Conservation (phyloP, 2,888 invertebrate genomes). For the Gibbula magus region DNA sequence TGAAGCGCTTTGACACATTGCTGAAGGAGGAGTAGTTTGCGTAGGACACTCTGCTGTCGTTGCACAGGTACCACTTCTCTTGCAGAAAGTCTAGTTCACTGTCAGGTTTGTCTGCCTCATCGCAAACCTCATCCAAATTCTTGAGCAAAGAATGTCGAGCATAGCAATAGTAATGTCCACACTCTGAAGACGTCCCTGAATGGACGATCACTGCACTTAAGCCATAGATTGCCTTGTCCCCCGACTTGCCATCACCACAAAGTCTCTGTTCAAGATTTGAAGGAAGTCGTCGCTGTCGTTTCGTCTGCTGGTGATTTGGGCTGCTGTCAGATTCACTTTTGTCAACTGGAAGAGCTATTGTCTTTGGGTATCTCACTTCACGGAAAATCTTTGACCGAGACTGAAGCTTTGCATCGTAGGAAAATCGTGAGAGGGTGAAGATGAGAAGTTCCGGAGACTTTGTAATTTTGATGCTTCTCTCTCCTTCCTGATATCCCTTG, state of each 20-base stretch:
- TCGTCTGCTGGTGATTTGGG: constrained; percentile 2
- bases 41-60: constrained; percentile 83
- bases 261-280: constrained; percentile 4
- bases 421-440: constrained; percentile 87
- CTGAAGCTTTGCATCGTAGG: constrained; percentile 83
- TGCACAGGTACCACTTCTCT: constrained; percentile 86
- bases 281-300: constrained; percentile 16
- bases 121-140: constrained; percentile 44
- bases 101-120: constrained; percentile 42
- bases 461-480: constrained; percentile 82
- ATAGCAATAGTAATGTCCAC: constrained; percentile 91
- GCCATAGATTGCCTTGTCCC: constrained; percentile 78
- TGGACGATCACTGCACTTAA: constrained; percentile 90
- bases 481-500: constrained; percentile 85
- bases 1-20: constrained; percentile 72
- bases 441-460: constrained; percentile 87
- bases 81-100: constrained; percentile 70
- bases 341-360: constrained; percentile 67
- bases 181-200: constrained; percentile 87
- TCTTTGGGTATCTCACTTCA: constrained; percentile 73
- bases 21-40: constrained; percentile 62
- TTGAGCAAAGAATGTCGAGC: constrained; percentile 76
- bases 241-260: constrained; percentile 33
- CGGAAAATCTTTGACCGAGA: constrained; percentile 86
- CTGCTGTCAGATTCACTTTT: constrained; percentile 23